Base-by-base conservation (phyloP, 23 tunicate species). In the Trididemnum clinides region DNA sequence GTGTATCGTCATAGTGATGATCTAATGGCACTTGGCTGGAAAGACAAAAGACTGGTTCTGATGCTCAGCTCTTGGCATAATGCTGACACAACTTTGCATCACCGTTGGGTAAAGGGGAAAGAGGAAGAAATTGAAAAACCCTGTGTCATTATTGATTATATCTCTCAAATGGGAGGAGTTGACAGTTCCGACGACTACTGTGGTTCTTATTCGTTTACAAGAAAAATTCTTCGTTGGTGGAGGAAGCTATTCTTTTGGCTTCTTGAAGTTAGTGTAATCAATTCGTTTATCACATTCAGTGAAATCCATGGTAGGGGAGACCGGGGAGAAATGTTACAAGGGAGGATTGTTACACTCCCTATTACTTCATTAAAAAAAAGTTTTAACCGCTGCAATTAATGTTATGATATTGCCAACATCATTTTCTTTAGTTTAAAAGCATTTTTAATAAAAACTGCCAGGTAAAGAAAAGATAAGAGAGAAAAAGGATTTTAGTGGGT, bases 201-300 rank as follows among this genome's bases (percentile, higher is more conserved):
- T 19, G 6, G 34, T 5, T 80, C 57, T n/a, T 76, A 76, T 28
- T 33, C 76, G 15, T 51, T 57, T 19, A 58, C 57, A 37, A 49
- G 84, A 57, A 80, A 80, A 32, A 65, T 80, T 80, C 64, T 80
- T 6, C 25, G 36, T 10, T 80, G 84, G 84, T 80, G 73, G 73
- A 64, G 44, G 20, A 80, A 80, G 31, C 33, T 64, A 2, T 80
- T 80, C 36, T 80, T 80, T 28, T 50, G 59, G 64, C 23, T 80
- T 32, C 31, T 80, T 3, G 59, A 58, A n/a, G 28, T 80, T 10
- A 6, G 64, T 37, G 6, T 80, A 2, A 80, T 80, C 7, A 64
- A 80, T 23, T 80, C 34, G 7, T 50, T n/a, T 31, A 6, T 31
- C 2, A 2, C 30, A 10, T 31, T 28, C 76, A 69, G 5, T 7